These are phyloP conservation scores for Melanophora roralis DNA, from an alignment of 2,888 invertebrate species.

Conservation along the genomic window DNA sequence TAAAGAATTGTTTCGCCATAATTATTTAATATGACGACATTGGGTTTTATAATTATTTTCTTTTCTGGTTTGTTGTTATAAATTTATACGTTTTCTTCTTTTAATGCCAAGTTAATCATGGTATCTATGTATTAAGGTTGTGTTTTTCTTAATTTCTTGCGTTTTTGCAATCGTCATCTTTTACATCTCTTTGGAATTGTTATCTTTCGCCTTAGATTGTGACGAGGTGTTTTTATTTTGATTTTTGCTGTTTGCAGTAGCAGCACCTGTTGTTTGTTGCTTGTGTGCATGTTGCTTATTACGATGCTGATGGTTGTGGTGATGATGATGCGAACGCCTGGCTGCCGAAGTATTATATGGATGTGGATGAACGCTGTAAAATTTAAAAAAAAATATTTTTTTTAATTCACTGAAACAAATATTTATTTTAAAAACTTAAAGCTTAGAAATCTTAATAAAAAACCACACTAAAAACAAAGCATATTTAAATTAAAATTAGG, in stretches of 20 bases:
- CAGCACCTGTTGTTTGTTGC: constrained; percentile 53
- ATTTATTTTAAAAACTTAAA: too few relatives aligned
- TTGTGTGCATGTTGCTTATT: constrained; percentile 69
- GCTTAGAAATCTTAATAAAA: too few relatives aligned
- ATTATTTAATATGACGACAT: constrained; percentile 15
- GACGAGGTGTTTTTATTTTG: constrained; percentile 28
- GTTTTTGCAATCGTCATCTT: not conserved
- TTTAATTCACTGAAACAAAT: not conserved
- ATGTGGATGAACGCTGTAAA: constrained; percentile 76
- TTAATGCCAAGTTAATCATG: not conserved
- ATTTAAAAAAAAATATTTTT: constrained; percentile 27
- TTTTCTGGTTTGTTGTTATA: constrained; percentile 10
- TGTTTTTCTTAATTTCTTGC: too few relatives aligned
- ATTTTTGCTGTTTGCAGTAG: constrained; percentile 37
- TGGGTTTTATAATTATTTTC: constrained; percentile 14
- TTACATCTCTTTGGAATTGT: constrained; percentile 45
- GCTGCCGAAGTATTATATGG: constrained; percentile 75
- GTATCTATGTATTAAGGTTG: too few relatives aligned
- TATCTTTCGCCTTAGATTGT: constrained; percentile 30
- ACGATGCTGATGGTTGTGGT: constrained; percentile 68
- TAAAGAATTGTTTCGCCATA: constrained; percentile 13
- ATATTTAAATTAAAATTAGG: constrained; percentile 7
- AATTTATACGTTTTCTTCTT: not conserved
- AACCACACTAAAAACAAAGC: not conserved
- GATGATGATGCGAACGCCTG: constrained; percentile 67